Conservation (phyloP, 2,113 vertebrate species). For the Raphicerus campestris region DNA sequence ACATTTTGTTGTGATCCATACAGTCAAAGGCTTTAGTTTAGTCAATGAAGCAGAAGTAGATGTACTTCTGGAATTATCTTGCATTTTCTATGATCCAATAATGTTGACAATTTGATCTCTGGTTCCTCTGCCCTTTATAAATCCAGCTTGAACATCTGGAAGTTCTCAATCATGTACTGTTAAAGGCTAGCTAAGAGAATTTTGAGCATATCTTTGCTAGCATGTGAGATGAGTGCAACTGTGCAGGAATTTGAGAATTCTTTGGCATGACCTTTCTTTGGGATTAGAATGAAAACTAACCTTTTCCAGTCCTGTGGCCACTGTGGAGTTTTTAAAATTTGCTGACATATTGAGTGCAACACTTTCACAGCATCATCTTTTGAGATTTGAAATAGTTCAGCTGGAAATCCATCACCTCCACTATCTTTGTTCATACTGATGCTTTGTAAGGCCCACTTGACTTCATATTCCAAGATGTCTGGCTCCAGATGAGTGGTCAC, state of each 20-base stretch:
- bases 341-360: not conserved
- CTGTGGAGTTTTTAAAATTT: not conserved
- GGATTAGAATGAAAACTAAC: not conserved
- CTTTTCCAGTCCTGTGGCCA: not conserved
- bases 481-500: not conserved
- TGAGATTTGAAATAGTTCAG: not conserved
- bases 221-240: not conserved
- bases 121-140: not conserved
- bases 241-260: not conserved
- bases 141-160: not conserved
- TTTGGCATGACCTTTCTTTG: not conserved
- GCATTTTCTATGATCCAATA: not conserved
- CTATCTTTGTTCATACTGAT: not conserved
- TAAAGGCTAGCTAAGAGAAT: not conserved
- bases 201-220: not conserved
- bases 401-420: not conserved
- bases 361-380: not conserved
- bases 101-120: not conserved
- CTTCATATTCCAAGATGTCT: not conserved
- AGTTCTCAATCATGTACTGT: rapidly evolving
- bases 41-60: not conserved
- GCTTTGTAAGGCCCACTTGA: not conserved
- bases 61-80: not conserved
- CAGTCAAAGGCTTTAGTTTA: not conserved
- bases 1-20: not conserved